These are phyloP conservation scores for Frieseomelitta varia DNA, from an alignment of 1,140 invertebrate species.

Conservation along the genomic window DNA sequence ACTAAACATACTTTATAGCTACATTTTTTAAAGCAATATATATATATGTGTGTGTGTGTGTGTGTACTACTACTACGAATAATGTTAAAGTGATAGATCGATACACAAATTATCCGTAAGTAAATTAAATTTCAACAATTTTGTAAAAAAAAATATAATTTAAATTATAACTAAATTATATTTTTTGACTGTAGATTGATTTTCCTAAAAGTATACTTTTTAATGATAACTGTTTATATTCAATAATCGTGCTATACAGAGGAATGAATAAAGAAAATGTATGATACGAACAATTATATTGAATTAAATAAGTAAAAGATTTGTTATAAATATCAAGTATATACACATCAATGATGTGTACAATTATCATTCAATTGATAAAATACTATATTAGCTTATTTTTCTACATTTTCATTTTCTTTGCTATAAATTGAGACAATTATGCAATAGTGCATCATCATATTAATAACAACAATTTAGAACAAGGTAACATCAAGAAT, in stretches of 20 bases:
- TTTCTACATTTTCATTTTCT: not conserved
- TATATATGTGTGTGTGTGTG: too few relatives aligned
- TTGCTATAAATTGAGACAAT: not conserved
- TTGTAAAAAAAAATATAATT: too few relatives aligned
- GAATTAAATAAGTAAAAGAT: not conserved
- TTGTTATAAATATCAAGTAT: not conserved
- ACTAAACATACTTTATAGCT: conserved; percentile 19
- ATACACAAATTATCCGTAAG: too few relatives aligned
- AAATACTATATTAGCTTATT: not conserved
- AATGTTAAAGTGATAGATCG: not conserved
- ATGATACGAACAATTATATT: not conserved
- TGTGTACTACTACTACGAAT: conserved; percentile 10
- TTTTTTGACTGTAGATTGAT: not conserved
- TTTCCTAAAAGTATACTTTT: not conserved
- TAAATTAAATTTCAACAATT: not conserved
- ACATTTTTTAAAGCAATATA: not conserved
- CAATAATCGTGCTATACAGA: not conserved
- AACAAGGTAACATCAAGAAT: not conserved
- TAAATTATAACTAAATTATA: not conserved
- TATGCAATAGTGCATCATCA: not conserved
- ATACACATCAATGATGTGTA: not conserved
- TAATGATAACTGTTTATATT: not conserved
- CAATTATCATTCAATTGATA: conserved; percentile 16
- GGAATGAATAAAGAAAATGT: not conserved
- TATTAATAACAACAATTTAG: conserved; percentile 8